A percentile compares a stretch with the other conserved stretches of the same genome.
These are phyloP conservation scores for Papilio glaucus DNA, from an alignment of 1,140 invertebrate genomes.

Conservation along the genomic window DNA sequence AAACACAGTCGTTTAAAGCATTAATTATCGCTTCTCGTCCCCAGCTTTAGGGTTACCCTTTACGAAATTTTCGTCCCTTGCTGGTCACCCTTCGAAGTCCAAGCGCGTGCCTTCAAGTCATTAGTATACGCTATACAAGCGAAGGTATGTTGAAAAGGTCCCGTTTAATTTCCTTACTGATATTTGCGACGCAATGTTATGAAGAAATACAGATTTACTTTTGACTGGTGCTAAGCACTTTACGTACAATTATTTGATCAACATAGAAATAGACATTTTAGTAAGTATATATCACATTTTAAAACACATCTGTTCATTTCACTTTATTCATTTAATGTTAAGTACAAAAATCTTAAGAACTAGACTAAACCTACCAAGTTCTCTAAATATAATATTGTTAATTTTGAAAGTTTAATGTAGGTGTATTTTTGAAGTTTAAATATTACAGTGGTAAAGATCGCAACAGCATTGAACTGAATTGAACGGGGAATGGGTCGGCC, in stretches of 20 bases:
- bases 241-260: not conserved
- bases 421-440: no score
- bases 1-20: slow-evolving; percentile 74
- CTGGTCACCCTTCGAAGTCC: slow-evolving; percentile 77
- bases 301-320: no score
- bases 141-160: slow-evolving; percentile 67
- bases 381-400: no score
- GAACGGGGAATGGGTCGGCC: no score
- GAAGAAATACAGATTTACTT: not conserved
- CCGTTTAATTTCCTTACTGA: slow-evolving; percentile 59
- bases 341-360: no score
- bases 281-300: no score
- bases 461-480: no score
- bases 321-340: no score
- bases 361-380: no score
- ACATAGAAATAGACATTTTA: no score
- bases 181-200: slow-evolving; percentile 41
- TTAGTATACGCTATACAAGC: slow-evolving; percentile 72
- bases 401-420: no score
- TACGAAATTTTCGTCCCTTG: slow-evolving; percentile 78
- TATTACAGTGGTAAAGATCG: no score
- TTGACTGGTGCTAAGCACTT: not conserved
- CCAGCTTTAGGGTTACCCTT: slow-evolving; percentile 79
- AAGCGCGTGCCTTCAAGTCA: slow-evolving; percentile 73
- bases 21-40: slow-evolving; percentile 76